These are phyloP conservation scores for Phaethornis superciliosus DNA, from an alignment of 2,113 vertebrate genomes.

Conservation along the genomic window DNA sequence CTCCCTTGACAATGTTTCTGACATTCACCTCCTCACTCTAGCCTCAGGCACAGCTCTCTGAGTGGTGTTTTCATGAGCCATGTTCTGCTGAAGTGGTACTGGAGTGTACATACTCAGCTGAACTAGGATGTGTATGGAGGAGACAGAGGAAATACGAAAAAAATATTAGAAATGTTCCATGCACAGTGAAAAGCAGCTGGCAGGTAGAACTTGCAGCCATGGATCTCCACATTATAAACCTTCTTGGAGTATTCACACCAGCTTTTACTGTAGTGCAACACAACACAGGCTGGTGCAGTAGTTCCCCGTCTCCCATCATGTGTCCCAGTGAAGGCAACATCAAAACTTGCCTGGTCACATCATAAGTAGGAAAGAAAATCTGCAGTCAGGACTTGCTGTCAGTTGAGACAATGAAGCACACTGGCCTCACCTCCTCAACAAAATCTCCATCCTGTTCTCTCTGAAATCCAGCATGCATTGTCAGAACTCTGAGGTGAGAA, in stretches of 20 bases:
- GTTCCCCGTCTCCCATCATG: background rate
- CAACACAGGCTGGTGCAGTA: background rate
- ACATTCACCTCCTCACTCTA: constrained; percentile 1
- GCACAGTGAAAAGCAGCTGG: background rate
- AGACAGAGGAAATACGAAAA: background rate
- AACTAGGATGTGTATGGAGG: constrained; percentile 1
- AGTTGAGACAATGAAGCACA: constrained; percentile 35
- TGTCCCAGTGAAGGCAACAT: background rate
- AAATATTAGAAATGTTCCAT: background rate
- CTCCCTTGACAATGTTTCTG: constrained; percentile 28
- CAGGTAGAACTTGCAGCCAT: constrained; percentile 36
- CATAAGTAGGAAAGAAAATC: constrained; percentile 11
- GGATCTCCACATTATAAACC: constrained; percentile 3
- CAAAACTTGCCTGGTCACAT: background rate
- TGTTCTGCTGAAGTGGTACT: constrained; percentile 20
- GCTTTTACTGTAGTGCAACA: background rate
- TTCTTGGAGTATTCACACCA: background rate
- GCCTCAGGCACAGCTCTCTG: background rate
- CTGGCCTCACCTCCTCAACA: background rate
- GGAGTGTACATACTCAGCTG: background rate
- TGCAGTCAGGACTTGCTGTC: constrained; percentile 53
- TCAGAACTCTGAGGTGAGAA: constrained; percentile 13
- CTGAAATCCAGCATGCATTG: background rate
- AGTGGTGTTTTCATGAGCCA: constrained; percentile 17
- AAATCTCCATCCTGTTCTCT: background rate